A percentile compares a stretch with the other conserved stretches of the same genome.
These are phyloP conservation scores for Drosophila kohkoa DNA, from an alignment of 1,140 invertebrate genomes.

Conservation along the genomic window DNA sequence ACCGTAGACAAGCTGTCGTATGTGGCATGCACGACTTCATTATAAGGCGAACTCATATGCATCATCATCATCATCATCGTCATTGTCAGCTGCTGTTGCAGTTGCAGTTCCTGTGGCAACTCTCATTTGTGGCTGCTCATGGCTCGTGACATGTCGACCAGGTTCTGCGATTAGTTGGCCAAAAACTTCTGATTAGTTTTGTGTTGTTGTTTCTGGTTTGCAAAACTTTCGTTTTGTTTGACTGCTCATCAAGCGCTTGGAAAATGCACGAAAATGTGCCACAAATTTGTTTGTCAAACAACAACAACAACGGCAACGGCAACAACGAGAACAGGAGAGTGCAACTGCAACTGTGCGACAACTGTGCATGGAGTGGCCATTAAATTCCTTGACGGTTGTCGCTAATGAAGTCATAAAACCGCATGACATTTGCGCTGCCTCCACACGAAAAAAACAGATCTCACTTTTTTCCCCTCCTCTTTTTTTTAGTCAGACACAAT, in stretches of 20 bases:
- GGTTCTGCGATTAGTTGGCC: constrained; percentile 41
- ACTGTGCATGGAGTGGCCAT: constrained; percentile 41
- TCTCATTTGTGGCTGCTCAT: constrained; percentile 1
- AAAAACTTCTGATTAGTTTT: constrained; percentile 66
- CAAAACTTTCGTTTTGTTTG: constrained; percentile 63
- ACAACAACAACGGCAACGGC: not conserved
- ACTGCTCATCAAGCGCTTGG: constrained; percentile 54
- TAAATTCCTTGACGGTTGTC: constrained; percentile 72
- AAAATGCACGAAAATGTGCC: constrained; percentile 71
- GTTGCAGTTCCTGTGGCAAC: not conserved
- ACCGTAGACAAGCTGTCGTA: constrained; percentile 43
- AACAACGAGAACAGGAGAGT: not conserved
- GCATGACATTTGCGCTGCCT: constrained; percentile 78
- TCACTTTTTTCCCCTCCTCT: constrained; percentile 65
- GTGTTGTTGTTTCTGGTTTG: not conserved
- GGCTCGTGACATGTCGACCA: constrained; percentile 70
- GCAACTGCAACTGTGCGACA: constrained; percentile 7
- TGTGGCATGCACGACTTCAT: constrained; percentile 79
- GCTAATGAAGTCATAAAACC: constrained; percentile 83
- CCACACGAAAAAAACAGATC: constrained; percentile 52
- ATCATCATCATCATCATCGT: constrained; percentile 46
- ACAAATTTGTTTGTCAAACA: constrained; percentile 71
- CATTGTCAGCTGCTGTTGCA: not conserved
- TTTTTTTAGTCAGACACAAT: too few species aligned
- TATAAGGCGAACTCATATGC: constrained; percentile 77